Evolutionary conservation across 1,140 invertebrate genomes (phyloP).

Genomic region (Physella acuta): DNA sequence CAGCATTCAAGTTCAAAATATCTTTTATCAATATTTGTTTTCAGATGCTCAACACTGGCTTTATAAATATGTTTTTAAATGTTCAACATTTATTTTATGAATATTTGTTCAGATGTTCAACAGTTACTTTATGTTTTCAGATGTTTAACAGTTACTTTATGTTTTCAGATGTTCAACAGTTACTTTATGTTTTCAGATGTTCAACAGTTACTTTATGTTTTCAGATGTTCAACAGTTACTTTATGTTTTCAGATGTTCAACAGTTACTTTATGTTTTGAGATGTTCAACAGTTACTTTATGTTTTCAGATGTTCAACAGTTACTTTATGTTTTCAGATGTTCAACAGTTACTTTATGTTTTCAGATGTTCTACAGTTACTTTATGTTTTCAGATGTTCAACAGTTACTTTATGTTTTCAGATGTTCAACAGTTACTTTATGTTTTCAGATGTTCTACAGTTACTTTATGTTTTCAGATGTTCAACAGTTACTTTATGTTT

Average conservation of each 20-base stretch:
- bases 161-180: slow-evolving; percentile 88
- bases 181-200: slow-evolving; percentile 87
- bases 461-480: slow-evolving; percentile 87
- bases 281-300: slow-evolving; percentile 99
- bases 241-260: slow-evolving; percentile 88
- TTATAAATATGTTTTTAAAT: slow-evolving; percentile 87
- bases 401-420: slow-evolving; percentile 81
- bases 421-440: slow-evolving; percentile 99
- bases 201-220: slow-evolving; percentile 91
- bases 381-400: slow-evolving; percentile 88
- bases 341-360: slow-evolving; percentile 91
- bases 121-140: slow-evolving; percentile 81
- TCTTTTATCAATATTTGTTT: too few relatives aligned
- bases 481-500: slow-evolving; percentile 91
- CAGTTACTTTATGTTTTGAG: slow-evolving; percentile 81
- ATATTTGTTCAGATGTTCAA: slow-evolving; percentile 90
- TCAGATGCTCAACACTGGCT: slow-evolving; percentile 96
- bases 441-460: slow-evolving; percentile 88
- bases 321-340: slow-evolving; percentile 87
- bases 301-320: slow-evolving; percentile 88
- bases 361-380: slow-evolving; percentile 96
- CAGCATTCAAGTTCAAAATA: slow-evolving; percentile 98
- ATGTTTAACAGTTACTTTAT: slow-evolving; percentile 99
- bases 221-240: slow-evolving; percentile 96
- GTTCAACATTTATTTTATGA: slow-evolving; percentile 98